Percentiles rank a stretch among this genome's conserved stretches.
phyloP scores from a whole-genome alignment of 53 echinoderm and acorn worm genomes.

The Holothuria leucospilota region DNA sequence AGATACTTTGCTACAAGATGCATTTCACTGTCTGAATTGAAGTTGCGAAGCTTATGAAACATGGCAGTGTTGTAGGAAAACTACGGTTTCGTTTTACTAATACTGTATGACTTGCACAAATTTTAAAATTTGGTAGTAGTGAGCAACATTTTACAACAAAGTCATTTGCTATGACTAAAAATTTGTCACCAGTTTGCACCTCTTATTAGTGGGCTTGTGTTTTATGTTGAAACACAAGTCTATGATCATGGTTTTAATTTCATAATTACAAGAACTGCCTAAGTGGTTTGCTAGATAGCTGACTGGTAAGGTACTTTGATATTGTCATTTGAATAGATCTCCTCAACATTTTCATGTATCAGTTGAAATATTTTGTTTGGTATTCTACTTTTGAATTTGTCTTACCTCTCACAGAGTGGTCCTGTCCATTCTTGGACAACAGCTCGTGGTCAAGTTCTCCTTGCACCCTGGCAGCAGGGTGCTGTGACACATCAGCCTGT shows the following conservation, averaged over 20 bases:
- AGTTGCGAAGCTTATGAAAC: neutral
- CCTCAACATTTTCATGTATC: neutral
- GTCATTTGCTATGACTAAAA: too few species aligned
- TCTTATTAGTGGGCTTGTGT: too few species aligned
- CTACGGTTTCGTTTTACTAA: too few species aligned
- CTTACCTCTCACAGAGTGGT: constrained; percentile 69
- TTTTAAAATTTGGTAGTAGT: too few species aligned
- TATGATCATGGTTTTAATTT: too few species aligned
- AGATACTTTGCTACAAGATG: neutral
- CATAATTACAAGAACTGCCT: too few species aligned
- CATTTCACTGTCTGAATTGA: neutral
- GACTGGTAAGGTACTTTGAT: neutral
- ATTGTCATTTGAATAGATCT: neutral
- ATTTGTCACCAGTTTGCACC: too few species aligned
- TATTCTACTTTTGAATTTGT: neutral
- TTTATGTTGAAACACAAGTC: too few species aligned
- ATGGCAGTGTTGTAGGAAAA: too few species aligned
- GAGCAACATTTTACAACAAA: too few species aligned
- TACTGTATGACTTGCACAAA: too few species aligned
- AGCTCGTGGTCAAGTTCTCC: constrained; percentile 86
- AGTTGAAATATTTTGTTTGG: neutral
- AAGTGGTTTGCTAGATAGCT: too few species aligned
- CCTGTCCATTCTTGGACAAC: constrained; percentile 81
- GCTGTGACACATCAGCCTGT: constrained; percentile 99
- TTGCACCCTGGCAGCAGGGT: constrained; percentile 99